Conservation (phyloP, 1,140 invertebrate species). For the Reticulitermes speratus region DNA sequence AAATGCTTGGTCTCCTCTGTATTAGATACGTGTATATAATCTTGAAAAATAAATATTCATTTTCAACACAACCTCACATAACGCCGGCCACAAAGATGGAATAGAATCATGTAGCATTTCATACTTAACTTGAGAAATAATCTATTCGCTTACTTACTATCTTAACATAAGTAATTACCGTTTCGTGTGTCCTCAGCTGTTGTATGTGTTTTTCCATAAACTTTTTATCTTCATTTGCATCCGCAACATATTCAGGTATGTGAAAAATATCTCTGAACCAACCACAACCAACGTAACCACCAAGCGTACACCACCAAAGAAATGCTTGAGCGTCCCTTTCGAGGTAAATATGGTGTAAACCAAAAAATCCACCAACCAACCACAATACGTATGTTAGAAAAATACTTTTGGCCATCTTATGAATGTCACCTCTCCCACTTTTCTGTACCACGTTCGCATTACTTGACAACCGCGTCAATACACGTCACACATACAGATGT, state of each 20-base stretch:
- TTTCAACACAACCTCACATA: no score
- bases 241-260: constrained; percentile 83
- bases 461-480: neutral
- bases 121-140: no score
- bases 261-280: constrained; percentile 84
- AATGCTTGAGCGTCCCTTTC: constrained; percentile 87
- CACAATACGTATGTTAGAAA: constrained; percentile 76
- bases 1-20: no score
- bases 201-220: constrained; percentile 23
- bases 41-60: no score
- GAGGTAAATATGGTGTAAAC: constrained; percentile 89
- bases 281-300: constrained; percentile 81
- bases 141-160: no score
- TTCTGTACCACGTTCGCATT: neutral
- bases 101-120: no score
- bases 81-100: no score
- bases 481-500: neutral
- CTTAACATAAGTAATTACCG: neutral
- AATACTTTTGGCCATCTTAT: constrained; percentile 60
- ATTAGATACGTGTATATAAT: no score
- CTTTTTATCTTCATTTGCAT: constrained; percentile 75
- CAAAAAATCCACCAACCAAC: constrained; percentile 83
- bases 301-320: constrained; percentile 81
- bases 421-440: neutral
- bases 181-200: neutral